Conservation (phyloP, 2,113 vertebrate species). For the Sylvietta virens region DNA sequence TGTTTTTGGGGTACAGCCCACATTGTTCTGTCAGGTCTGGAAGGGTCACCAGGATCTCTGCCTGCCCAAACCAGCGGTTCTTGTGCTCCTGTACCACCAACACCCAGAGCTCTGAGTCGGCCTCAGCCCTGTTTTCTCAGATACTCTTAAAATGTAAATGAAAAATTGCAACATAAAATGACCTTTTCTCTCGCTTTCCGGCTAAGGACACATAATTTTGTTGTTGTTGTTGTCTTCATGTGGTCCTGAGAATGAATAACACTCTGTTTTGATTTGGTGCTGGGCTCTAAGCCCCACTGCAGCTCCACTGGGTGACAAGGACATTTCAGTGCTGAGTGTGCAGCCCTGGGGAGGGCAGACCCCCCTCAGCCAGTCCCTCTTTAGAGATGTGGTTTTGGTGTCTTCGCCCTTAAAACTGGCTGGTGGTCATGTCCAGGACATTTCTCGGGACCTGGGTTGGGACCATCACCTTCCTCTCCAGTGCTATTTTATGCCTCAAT, state of each 20-base stretch:
- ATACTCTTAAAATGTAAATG: background rate
- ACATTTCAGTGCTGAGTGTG: background rate
- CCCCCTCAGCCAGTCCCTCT: background rate
- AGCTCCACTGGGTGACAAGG: background rate
- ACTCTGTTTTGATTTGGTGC: background rate
- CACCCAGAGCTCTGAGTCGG: background rate
- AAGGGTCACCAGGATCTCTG: background rate
- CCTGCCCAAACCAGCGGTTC: rapidly evolving
- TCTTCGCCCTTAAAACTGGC: no score
- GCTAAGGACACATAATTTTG: background rate
- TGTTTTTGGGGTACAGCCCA: background rate
- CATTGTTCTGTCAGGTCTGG: rapidly evolving
- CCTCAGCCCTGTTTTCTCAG: background rate
- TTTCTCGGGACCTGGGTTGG: background rate
- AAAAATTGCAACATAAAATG: background rate
- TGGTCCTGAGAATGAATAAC: background rate
- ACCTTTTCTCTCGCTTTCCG: background rate
- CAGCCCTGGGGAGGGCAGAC: background rate
- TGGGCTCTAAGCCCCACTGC: background rate
- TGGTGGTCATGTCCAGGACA: background rate
- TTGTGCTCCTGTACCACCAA: background rate
- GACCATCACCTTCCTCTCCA: background rate
- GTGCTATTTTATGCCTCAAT: rapidly evolving
- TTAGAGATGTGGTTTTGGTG: rapidly evolving
- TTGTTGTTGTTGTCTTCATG: background rate